A percentile compares a stretch with the other conserved stretches of the same genome.
Evolutionary conservation across 2,113 vertebrate species (phyloP).

Genomic region (Nycticryphes semicollaris): DNA sequence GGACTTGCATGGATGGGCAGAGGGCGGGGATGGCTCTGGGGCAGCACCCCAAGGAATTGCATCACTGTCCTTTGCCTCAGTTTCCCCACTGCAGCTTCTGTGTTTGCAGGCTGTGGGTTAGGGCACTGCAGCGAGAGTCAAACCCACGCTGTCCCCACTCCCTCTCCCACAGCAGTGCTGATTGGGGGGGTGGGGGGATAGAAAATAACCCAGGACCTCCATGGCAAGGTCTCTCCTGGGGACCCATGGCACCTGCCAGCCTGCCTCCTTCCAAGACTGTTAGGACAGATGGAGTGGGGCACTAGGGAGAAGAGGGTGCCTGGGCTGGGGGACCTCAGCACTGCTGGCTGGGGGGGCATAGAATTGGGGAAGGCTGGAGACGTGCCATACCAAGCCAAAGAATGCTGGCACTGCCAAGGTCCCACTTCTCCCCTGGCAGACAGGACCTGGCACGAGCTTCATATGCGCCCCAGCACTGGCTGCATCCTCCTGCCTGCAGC

Average conservation of each 20-base stretch:
- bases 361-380: no score
- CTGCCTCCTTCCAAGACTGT: background rate
- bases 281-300: background rate
- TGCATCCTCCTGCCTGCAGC: background rate
- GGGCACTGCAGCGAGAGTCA: background rate
- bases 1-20: background rate
- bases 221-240: background rate
- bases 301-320: background rate
- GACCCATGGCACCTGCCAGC: background rate
- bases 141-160: fast-evolving
- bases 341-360: fast-evolving
- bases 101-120: background rate
- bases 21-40: background rate
- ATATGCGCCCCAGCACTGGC: fast-evolving
- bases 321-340: fast-evolving
- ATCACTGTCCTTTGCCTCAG: background rate
- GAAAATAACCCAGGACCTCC: fast-evolving
- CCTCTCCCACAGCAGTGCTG: background rate
- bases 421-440: fast-evolving
- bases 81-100: background rate
- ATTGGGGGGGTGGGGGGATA: background rate
- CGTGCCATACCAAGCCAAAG: fast-evolving
- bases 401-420: background rate
- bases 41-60: background rate
- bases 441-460: background rate